These are phyloP conservation scores for Idaea dimidiata DNA, from an alignment of 2,888 invertebrate species.

Conservation along the genomic window DNA sequence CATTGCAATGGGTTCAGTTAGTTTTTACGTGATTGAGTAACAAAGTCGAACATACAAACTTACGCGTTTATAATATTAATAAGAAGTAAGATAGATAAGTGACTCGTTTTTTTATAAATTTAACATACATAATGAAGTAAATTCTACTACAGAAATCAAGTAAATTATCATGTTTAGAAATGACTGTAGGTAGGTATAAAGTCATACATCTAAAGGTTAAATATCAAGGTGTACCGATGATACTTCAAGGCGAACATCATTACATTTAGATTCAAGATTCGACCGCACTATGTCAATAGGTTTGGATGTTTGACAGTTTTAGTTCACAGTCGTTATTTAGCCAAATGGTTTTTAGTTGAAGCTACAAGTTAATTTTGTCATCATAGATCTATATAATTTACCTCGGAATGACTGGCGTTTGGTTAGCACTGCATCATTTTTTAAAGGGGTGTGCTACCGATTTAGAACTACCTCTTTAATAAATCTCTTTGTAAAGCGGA, in stretches of 20 bases:
- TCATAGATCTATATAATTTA: not conserved
- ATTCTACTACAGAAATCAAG: not conserved
- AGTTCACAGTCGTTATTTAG: not conserved
- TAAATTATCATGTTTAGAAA: not conserved
- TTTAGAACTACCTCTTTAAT: no score
- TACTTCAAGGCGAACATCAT: constrained; percentile 41
- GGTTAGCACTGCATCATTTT: no score
- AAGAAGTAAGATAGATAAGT: not conserved
- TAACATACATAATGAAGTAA: not conserved
- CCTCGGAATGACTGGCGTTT: no score
- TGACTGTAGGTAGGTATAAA: constrained; percentile 6
- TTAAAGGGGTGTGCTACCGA: no score
- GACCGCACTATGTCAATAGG: constrained; percentile 25
- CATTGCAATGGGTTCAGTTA: no score
- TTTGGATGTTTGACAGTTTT: constrained; percentile 2
- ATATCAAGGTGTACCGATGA: constrained; percentile 15
- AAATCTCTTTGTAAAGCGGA: no score
- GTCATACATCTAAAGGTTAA: constrained; percentile 17
- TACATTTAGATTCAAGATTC: constrained; percentile 30
- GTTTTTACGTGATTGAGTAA: no score
- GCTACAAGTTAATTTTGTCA: not conserved
- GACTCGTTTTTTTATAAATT: not conserved
- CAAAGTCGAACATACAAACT: no score
- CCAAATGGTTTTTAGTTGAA: not conserved
- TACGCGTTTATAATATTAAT: not conserved